Evolutionary conservation across 2,888 invertebrate species (phyloP), one percentile per base, ranked within the genome.

Genomic region (Pammene aurita): DNA sequence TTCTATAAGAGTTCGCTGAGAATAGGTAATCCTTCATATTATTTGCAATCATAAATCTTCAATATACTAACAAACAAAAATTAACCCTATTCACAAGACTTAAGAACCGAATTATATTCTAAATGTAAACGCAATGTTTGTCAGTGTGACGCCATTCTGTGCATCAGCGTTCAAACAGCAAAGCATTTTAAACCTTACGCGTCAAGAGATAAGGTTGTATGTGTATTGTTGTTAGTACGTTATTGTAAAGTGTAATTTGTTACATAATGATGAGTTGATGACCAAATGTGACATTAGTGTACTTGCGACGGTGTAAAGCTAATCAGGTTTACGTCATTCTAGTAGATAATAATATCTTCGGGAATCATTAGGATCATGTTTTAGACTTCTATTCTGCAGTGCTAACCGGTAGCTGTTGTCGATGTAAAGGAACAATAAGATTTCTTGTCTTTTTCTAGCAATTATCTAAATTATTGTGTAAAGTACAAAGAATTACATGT

Each of bases 231-330:
- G 14, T 35, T 14, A 14, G 1, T 5, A 11, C 44, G 34, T 44
- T 60, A 34, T 11, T 58, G 1, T n/a, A 0, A n/a, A 34, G 46
- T 42, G 41, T 26, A 16, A 42, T 55, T 11, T 35, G 34, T 60
- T 46, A 46, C 14, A 14, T 60, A 60, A 60, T 60, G 10, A 18
- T 58, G 42, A 60, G 46, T 46, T 60, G 10, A 18, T 58, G 42
- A 60, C 60, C 44, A n/a, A 35, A 34, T 38, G 38, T 34, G 58
- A n/a, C 9, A 44, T 4, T 44, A 9, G 50, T 50, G 18, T 35
- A 55, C 55, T 55, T 55, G 5, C 2, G 13, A 13, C 11, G 38
- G 38, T 38, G 38, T 26, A 26, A 26, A 26, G 26, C 26, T 26
- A 26, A 26, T 26, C 1, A n/a, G n/a, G n/a, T n/a, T n/a, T n/a